Evolutionary conservation across 2,797 vertebrate species (phyloP), one percentile per base, ranked within the genome.

Genomic region (Thripadectes ignobilis): DNA sequence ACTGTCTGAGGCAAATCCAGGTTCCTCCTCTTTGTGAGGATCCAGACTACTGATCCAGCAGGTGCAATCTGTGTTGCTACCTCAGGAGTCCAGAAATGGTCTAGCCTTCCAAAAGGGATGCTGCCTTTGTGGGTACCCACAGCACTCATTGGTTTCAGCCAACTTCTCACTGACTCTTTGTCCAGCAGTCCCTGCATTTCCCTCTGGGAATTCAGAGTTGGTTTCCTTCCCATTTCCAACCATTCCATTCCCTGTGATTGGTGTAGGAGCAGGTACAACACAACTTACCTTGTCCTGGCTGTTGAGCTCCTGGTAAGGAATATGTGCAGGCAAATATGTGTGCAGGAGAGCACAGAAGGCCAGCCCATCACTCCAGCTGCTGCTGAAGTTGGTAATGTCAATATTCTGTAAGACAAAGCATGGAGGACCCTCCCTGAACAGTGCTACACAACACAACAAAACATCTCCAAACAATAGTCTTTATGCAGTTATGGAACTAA

Each of bases 321-420:
- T 99, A 97, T 99, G 99, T 61, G 99, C 99, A 4, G 99, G 99
- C 67, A 99, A 95, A 92, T 99, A 99, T 0, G 99, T 99, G 97
- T 99, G 99, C 57, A 99, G 92, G 27, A 99, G 98, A 32, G 99
- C 99, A 11, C 99, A 99, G 97, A 99, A 99, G 12, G 98, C 99
- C 97, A 99, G 96, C 43, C 99, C 99, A 8, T 99, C 99, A 10
- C 98, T 99, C 99, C 99, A 99, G 89, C 99, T 99, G 97, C 99
- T 99, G 98, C 99, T 99, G 97, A 99, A 99, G 97, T 99, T 99
- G 76, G 99, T 99, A 96, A 99, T 98, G 43, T 99, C 99, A 29
- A 99, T 99, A 92, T 98, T 98, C 99, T 99, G 97, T 52, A 92
- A 84, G 69, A 95, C 86, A 79, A 89, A 46, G 52, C 17, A 14